A percentile compares a stretch with the other conserved stretches of the same genome.
Conservation (phyloP, 2,113 vertebrate species). For the Patagioenas fasciata region DNA sequence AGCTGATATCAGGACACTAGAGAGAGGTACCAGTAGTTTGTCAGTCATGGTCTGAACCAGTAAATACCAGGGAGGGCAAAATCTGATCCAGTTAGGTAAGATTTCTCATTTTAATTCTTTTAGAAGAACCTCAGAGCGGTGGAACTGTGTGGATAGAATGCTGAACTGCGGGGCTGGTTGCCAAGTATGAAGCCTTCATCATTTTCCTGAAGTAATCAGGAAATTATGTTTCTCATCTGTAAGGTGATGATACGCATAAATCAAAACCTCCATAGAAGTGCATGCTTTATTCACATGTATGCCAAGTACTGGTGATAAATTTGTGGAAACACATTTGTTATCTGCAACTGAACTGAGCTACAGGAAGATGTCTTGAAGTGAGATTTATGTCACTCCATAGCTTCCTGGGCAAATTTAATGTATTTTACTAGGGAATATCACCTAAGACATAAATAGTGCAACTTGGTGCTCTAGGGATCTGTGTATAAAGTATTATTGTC, state of each 20-base stretch:
- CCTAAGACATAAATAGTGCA: neutral
- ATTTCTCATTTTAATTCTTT: neutral
- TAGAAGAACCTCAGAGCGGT: neutral
- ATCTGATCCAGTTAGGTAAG: neutral
- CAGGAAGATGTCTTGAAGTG: neutral
- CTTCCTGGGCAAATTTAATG: slow-evolving; percentile 25
- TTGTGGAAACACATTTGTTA: neutral
- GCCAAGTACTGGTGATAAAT: neutral
- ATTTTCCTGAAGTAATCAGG: neutral
- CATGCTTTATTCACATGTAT: neutral
- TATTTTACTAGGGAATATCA: neutral
- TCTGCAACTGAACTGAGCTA: neutral
- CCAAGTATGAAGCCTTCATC: neutral
- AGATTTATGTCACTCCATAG: neutral
- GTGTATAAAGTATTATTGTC: neutral
- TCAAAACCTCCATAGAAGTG: neutral
- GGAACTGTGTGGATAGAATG: neutral
- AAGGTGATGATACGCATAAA: neutral
- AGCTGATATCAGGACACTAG: neutral
- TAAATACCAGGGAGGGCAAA: neutral
- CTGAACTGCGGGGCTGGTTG: neutral
- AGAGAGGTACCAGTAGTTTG: neutral
- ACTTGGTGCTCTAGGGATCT: neutral
- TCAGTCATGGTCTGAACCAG: neutral
- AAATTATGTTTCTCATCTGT: neutral